Evolutionary conservation across 1,140 invertebrate species (phyloP).

Genomic region (Polypedilum vanderplanki): DNA sequence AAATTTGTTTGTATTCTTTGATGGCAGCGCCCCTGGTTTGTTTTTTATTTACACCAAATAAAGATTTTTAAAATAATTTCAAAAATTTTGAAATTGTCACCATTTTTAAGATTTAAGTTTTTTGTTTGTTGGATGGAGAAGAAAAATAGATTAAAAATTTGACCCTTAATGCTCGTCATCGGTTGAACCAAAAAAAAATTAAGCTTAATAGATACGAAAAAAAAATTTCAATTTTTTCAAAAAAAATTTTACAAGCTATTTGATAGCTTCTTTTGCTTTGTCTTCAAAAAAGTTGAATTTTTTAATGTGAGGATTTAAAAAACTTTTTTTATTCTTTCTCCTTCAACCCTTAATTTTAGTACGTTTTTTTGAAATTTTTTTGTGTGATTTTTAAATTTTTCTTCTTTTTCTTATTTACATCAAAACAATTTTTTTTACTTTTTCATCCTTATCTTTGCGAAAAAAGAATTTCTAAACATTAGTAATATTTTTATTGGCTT

Average conservation of each 20-base stretch:
- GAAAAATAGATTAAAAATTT: background rate
- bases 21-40: conserved; percentile 15
- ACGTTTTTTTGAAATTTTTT: background rate
- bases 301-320: background rate
- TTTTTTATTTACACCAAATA: background rate
- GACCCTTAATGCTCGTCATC: conserved; percentile 6
- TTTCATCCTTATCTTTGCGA: background rate
- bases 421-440: conserved; percentile 28
- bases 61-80: background rate
- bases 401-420: conserved; percentile 23
- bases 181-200: background rate
- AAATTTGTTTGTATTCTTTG: background rate
- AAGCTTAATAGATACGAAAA: no score
- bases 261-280: conserved; percentile 28
- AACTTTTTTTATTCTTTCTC: background rate
- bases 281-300: conserved; percentile 26
- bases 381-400: conserved; percentile 21
- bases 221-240: background rate
- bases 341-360: conserved; percentile 28
- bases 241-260: conserved; percentile 27
- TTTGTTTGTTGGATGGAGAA: background rate
- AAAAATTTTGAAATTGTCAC: conserved; percentile 8
- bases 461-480: conserved; percentile 19
- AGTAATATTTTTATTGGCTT: conserved; percentile 6
- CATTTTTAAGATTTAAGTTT: background rate